These are phyloP conservation scores for Rotaria macrura DNA, from an alignment of 2,888 invertebrate genomes.

Conservation along the genomic window DNA sequence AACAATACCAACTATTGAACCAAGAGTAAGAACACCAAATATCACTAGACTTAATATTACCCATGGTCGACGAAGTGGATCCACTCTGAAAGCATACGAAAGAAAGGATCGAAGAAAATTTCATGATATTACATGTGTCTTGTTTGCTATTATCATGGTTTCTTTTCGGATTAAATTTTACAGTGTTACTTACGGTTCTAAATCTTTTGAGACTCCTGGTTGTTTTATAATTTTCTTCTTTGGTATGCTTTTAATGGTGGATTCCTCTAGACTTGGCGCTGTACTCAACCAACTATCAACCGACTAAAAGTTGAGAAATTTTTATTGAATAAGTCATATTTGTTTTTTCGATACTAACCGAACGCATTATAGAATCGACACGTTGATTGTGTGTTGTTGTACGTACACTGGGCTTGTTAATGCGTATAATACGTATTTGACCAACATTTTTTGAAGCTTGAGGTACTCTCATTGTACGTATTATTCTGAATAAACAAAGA, in stretches of 20 bases:
- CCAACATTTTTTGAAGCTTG: not conserved
- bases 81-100: not conserved
- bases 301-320: not conserved
- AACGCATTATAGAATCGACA: not conserved
- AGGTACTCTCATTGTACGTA: not conserved
- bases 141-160: too few relatives aligned
- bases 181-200: not conserved
- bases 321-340: not conserved
- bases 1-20: not conserved
- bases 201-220: not conserved
- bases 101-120: too few relatives aligned
- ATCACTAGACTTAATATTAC: not conserved
- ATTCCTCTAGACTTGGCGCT: not conserved
- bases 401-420: not conserved
- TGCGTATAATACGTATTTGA: not conserved
- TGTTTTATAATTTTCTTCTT: not conserved
- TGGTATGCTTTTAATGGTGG: not conserved
- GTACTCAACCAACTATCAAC: not conserved
- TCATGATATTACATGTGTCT: too few relatives aligned
- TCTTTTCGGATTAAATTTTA: too few relatives aligned
- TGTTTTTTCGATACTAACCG: not conserved
- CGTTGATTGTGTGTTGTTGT: not conserved
- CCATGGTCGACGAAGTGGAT: not conserved
- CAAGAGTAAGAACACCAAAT: not conserved
- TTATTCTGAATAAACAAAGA: not conserved